A percentile compares a stretch with the other conserved stretches of the same genome.
These are phyloP conservation scores for Hyposoter didymator DNA, from an alignment of 2,888 invertebrate genomes.

Conservation along the genomic window DNA sequence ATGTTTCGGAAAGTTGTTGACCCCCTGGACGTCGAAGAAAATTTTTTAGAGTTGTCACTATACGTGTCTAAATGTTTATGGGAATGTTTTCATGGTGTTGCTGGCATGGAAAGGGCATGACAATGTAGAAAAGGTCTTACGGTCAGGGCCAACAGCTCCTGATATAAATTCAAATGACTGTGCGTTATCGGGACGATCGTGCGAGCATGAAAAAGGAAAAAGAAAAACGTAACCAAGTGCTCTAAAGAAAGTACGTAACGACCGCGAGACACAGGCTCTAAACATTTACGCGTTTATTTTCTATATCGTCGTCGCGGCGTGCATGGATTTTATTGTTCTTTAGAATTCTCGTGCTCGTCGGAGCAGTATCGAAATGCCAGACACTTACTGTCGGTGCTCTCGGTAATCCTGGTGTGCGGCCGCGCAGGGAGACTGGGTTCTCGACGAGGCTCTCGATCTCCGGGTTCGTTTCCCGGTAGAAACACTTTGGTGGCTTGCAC, in stretches of 20 bases:
- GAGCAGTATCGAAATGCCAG: constrained; percentile 62
- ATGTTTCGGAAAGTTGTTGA: background rate
- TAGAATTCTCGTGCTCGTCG: constrained; percentile 10
- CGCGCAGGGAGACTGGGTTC: constrained; percentile 1
- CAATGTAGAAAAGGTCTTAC: constrained; percentile 48
- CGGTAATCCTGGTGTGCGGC: background rate
- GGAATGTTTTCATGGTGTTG: background rate
- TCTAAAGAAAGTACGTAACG: constrained; percentile 56
- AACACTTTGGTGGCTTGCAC: constrained; percentile 45
- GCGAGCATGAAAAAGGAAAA: background rate
- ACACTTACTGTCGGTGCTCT: constrained; percentile 31
- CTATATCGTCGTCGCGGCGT: background rate
- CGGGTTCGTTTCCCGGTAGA: constrained; percentile 38
- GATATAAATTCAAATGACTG: constrained; percentile 24
- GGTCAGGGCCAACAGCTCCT: constrained; percentile 56
- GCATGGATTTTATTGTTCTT: constrained; percentile 9
- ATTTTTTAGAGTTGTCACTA: background rate
- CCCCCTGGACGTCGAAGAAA: background rate
- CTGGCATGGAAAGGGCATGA: background rate
- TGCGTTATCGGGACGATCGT: background rate
- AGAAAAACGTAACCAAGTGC: constrained; percentile 12
- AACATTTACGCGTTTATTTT: constrained; percentile 1
- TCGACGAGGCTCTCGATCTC: too few relatives aligned
- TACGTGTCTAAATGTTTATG: background rate
- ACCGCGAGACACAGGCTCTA: constrained; percentile 27